Evolutionary conservation across 2,113 vertebrate species (phyloP), one percentile per base, ranked within the genome.

Genomic region (Alaudala cheleensis): DNA sequence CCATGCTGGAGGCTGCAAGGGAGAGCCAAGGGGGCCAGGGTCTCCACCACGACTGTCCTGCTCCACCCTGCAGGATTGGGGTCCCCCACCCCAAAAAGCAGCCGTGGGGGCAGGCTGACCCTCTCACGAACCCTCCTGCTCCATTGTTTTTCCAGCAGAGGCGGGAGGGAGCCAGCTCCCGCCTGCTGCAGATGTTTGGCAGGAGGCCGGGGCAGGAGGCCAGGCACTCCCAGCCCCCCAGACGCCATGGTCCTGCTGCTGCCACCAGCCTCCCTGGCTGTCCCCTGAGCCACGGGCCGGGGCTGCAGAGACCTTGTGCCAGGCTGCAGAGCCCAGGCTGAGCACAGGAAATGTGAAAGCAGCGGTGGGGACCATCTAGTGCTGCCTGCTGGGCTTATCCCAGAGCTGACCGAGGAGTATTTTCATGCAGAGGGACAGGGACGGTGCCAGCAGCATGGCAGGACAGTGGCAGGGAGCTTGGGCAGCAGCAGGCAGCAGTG

Each of bases 121-220:
- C 91, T 69, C 1, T 0, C 28, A 42, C 0, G 4, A 92, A 49
- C 93, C 19, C 77, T 84, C 66, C 34, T 60, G 39, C 70, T 58
- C 0, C 0, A 50, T 77, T 97, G 92, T 96, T 96, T 92, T 90
- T 93, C 92, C 61, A 85, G 4, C 74, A 61, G 72, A 89, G 81
- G 42, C 0, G 2, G 18, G 44, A 4, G 8, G 58, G 53, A 88
- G 74, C 44, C 20, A 9, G 84, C 34, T 58, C 66, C 70, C 8
- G 53, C 90, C 85, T 77, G 74, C 92, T 77, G 93, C 95, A 96
- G 92, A 94, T 94, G 90, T 93, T 94, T 96, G 95, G 90, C 92
- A 65, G 71, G 31, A 85, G 37, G 3, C 76, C 1, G 3, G 61
- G 53, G 25, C 2, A 0, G 45, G 61, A 71, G 37, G 87, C 73